Conservation (phyloP, 1,140 invertebrate genomes). For the Drosophila pruinosa region DNA sequence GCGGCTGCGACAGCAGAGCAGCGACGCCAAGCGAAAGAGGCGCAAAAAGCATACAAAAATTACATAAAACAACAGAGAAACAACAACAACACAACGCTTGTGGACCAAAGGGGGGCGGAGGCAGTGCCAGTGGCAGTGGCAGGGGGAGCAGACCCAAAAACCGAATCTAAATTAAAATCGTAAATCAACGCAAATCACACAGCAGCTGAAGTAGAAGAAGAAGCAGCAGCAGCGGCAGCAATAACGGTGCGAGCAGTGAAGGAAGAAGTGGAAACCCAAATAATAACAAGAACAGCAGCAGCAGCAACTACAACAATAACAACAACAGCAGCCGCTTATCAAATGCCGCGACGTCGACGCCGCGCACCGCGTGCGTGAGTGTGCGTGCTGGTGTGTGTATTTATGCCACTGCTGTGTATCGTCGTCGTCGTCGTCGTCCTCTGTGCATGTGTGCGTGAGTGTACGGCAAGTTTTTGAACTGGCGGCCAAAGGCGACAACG, state of each 20-base stretch:
- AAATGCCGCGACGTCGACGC: constrained; percentile 71
- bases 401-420: constrained; percentile 11
- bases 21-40: constrained; percentile 19
- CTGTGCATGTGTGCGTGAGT: constrained; percentile 28
- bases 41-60: constrained; percentile 37
- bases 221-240: neutral
- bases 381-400: constrained; percentile 24
- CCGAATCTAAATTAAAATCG: constrained; percentile 45
- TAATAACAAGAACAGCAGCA: constrained; percentile 1
- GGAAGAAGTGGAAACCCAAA: constrained; percentile 1
- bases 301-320: constrained; percentile 5
- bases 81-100: constrained; percentile 12
- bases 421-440: no score
- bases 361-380: constrained; percentile 63
- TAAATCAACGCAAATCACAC: constrained; percentile 43
- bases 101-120: neutral
- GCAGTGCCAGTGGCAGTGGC: no score
- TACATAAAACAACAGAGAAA: constrained; percentile 46
- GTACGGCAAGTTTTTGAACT: constrained; percentile 65
- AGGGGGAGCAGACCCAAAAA: constrained; percentile 3
- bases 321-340: constrained; percentile 43
- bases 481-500: constrained; percentile 76
- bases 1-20: constrained; percentile 17
- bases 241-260: neutral
- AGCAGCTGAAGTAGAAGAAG: neutral